Percentiles rank a stretch among this genome's conserved stretches.
phyloP scores from a whole-genome alignment of 30 jellyfish, hydroid and myxozoan species.

The Pelagia noctiluca region DNA sequence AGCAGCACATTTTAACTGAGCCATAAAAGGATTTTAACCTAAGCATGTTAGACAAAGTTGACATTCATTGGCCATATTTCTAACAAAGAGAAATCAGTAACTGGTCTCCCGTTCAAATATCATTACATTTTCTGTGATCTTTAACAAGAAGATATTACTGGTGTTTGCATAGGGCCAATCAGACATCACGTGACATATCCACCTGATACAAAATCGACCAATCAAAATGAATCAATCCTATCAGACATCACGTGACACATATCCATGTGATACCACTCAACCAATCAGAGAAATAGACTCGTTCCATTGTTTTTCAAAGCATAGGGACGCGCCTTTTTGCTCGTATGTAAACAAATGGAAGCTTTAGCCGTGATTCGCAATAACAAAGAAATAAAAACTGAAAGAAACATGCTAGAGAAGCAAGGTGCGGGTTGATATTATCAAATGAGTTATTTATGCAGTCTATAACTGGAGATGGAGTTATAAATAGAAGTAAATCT shows the following conservation, averaged over 20 bases:
- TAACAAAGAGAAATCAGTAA: background rate
- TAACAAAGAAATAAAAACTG: background rate
- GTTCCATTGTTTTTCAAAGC: conserved; percentile 11
- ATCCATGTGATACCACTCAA: too few relatives aligned
- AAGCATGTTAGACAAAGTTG: background rate
- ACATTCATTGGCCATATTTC: too few relatives aligned
- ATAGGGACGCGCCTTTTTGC: background rate
- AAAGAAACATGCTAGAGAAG: conserved; percentile 4
- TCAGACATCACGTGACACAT: background rate
- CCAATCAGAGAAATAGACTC: too few relatives aligned
- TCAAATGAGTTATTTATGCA: conserved; percentile 11
- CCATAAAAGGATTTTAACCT: too few relatives aligned
- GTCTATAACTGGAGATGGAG: background rate
- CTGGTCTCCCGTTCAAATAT: too few relatives aligned
- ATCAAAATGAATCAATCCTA: background rate
- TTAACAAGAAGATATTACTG: background rate
- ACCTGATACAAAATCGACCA: background rate
- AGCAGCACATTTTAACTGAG: too few relatives aligned
- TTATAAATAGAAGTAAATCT: background rate
- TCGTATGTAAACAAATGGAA: background rate
- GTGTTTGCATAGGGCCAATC: background rate
- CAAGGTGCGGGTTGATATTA: background rate
- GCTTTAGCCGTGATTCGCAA: background rate
- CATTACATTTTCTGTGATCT: background rate
- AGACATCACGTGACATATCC: conserved; percentile 2